Evolutionary conservation across 2,888 invertebrate genomes (phyloP), one percentile per base, ranked within the genome.

Genomic region (Tetropium fuscum): DNA sequence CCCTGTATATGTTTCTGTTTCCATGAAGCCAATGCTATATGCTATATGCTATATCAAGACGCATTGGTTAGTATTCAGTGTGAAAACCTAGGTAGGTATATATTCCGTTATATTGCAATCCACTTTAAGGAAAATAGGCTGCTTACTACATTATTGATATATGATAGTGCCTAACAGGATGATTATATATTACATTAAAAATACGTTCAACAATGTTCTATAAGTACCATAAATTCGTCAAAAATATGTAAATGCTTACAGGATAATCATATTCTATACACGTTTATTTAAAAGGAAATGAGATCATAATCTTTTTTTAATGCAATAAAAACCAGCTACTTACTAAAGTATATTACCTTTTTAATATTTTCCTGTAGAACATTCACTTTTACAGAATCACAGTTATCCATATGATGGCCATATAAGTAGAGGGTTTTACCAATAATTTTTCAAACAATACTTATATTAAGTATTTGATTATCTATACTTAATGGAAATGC

Each of bases 221-320:
- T 32, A 6, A 11, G 4, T 11, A 11, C 11, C n/a, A 22, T 13
- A 41, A 41, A 10, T 10, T 20, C 20, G 6, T 40, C 20, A 40
- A 40, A 40, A 40, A 18, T 18, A 19, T 41, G 4, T 41, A 20
- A 41, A 40, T 40, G 11, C 38, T 44, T 4, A 4, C 22, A 13
- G 8, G 18, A 10, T 27, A 45, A 44, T 30, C 15, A 45, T 45
- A 45, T 51, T 32, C 32, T 61, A 54, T 43, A 61, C 32, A 61
- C 48, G 1, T 60, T 58, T 60, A 58, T 13, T 55, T 60, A 60
- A 60, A 60, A 64, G 48, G 64, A 58, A 54, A 64, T 64, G 64
- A 64, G 55, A 58, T 58, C 58, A 22, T 13, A 22, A 20, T 41
- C 19, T 3, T 47, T 41, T 27, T 16, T 30, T 43, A 6, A 25